Evolutionary conservation across 1,140 invertebrate species (phyloP).

Genomic region (Luehdorfia chinensis): DNA sequence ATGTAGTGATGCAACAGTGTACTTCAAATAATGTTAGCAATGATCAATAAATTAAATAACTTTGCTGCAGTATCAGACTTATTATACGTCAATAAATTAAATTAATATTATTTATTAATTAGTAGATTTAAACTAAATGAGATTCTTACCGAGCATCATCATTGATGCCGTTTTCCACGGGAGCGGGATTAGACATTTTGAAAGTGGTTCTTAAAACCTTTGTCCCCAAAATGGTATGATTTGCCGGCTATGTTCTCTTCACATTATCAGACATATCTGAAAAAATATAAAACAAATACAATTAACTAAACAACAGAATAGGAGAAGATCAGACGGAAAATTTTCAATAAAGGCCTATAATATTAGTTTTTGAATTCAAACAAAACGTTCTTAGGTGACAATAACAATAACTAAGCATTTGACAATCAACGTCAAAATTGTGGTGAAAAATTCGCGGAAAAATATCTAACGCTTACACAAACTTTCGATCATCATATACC

Average conservation of each 20-base stretch:
- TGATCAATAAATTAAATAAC: too few relatives aligned
- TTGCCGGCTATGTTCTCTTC: neutral
- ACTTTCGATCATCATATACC: too few relatives aligned
- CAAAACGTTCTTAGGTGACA: slow-evolving; percentile 20
- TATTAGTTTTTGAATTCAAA: slow-evolving; percentile 4
- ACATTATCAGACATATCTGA: slow-evolving; percentile 34
- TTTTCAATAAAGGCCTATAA: too few relatives aligned
- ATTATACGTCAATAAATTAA: too few relatives aligned
- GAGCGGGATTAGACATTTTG: slow-evolving; percentile 41
- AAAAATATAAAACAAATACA: slow-evolving; percentile 18
- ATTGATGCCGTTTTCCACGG: slow-evolving; percentile 50
- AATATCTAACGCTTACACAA: too few relatives aligned
- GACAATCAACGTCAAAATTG: neutral
- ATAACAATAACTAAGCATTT: neutral
- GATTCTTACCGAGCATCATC: slow-evolving; percentile 48
- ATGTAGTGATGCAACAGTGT: too few relatives aligned
- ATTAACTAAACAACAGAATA: neutral
- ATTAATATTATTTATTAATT: too few relatives aligned
- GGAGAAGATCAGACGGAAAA: neutral
- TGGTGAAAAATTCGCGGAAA: too few relatives aligned
- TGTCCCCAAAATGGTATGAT: slow-evolving; percentile 8
- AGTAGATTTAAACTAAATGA: too few relatives aligned
- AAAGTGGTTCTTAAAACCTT: neutral
- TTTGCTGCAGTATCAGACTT: too few relatives aligned
- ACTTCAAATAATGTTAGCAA: too few relatives aligned